phyloP scores from a whole-genome alignment of 2,888 invertebrate genomes.

The Synergus laeviventris region DNA sequence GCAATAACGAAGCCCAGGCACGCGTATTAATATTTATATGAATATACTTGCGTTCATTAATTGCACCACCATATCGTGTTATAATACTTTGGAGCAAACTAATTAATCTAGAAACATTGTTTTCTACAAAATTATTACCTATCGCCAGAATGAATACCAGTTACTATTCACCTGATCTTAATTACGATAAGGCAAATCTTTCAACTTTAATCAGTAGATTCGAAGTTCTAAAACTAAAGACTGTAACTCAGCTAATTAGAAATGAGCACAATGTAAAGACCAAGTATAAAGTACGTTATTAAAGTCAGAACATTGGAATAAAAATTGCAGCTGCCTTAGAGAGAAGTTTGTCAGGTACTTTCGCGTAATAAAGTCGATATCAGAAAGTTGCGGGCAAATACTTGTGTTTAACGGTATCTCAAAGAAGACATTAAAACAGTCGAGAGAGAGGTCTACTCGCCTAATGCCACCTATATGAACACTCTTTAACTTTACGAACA shows the following conservation, averaged over 20 bases:
- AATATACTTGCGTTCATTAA: not conserved
- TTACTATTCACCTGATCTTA: not conserved
- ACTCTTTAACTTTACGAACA: slow-evolving; percentile 61
- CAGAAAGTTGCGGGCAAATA: slow-evolving; percentile 12
- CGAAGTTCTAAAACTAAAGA: not conserved
- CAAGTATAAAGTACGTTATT: not conserved
- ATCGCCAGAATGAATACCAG: too few relatives aligned
- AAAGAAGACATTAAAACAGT: slow-evolving; percentile 45
- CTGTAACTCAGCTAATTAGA: not conserved
- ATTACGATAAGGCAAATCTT: not conserved
- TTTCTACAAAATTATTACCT: not conserved
- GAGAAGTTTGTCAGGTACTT: not conserved
- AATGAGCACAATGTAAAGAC: not conserved
- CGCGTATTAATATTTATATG: not conserved
- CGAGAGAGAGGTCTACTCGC: slow-evolving; percentile 57
- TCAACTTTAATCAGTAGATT: not conserved
- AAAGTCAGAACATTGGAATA: not conserved
- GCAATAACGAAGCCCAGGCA: not conserved
- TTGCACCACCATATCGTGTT: not conserved
- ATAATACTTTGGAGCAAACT: not conserved
- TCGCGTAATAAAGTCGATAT: slow-evolving; percentile 8
- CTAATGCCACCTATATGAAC: slow-evolving; percentile 54
- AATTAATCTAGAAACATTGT: not conserved
- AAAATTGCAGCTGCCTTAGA: not conserved
- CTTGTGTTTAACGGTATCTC: slow-evolving; percentile 23